Evolutionary conservation across 2,113 vertebrate species (phyloP).

Genomic region (Limanda limanda): DNA sequence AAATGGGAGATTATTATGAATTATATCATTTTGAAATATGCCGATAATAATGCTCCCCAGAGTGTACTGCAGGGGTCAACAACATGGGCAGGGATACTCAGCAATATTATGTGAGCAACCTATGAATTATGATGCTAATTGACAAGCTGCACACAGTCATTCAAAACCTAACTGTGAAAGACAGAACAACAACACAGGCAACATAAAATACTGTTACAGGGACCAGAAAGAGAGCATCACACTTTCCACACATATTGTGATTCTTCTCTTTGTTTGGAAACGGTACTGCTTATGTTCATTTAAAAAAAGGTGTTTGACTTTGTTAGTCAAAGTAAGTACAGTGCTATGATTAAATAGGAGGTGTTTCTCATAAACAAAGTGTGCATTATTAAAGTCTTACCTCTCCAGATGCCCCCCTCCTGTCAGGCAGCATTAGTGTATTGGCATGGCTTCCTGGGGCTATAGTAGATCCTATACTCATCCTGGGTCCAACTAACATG

Average conservation of each 20-base stretch:
- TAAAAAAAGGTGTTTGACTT: not conserved
- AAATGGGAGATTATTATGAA: no score
- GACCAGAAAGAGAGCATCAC: not conserved
- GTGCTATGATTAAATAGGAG: no score
- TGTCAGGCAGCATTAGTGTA: constrained; percentile 37
- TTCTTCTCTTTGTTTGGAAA: not conserved
- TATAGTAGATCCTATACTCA: constrained; percentile 54
- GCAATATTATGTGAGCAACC: no score
- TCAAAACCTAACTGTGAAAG: no score
- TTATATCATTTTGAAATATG: no score
- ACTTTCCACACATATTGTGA: not conserved
- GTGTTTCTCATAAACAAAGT: not conserved
- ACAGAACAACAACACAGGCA: no score
- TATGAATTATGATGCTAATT: no score
- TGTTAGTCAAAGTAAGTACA: not conserved
- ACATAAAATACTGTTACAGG: no score
- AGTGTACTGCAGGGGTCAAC: no score
- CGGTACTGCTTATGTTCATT: not conserved
- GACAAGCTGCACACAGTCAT: no score
- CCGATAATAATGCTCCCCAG: no score
- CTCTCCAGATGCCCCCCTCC: constrained; percentile 27
- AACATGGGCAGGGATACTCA: no score
- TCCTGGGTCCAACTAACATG: constrained; percentile 60
- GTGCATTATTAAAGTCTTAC: constrained; percentile 4
- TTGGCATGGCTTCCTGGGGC: constrained; percentile 43